A percentile compares a stretch with the other conserved stretches of the same genome.
These are phyloP conservation scores for Drosophila parabipectinata DNA, from an alignment of 1,140 invertebrate species.

Conservation along the genomic window DNA sequence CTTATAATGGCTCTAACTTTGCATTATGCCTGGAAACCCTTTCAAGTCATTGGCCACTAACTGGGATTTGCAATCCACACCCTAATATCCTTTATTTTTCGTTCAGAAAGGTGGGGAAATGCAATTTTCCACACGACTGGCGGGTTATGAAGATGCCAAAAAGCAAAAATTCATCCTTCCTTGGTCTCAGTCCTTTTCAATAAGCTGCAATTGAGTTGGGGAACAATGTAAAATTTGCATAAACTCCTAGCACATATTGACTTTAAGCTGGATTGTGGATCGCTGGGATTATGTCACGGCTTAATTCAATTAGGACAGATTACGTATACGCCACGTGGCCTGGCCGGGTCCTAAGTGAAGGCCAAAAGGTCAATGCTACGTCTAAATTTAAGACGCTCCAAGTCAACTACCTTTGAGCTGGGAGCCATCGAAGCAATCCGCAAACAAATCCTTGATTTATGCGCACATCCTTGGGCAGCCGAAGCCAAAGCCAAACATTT, in stretches of 20 bases:
- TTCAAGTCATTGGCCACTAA: conserved; percentile 64
- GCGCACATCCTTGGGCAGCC: conserved; percentile 74
- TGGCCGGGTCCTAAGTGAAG: conserved; percentile 22
- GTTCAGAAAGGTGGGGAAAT: conserved; percentile 52
- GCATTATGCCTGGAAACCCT: conserved; percentile 67
- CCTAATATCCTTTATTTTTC: conserved; percentile 12
- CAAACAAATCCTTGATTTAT: conserved; percentile 84
- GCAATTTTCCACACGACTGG: conserved; percentile 77
- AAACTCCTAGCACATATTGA: conserved; percentile 50
- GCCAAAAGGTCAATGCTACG: conserved; percentile 70
- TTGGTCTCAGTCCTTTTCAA: conserved; percentile 22
- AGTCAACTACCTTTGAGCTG: conserved; percentile 65
- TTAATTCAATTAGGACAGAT: conserved; percentile 80
- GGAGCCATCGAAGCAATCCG: conserved; percentile 57
- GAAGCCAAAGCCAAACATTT: conserved; percentile 77
- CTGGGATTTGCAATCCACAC: conserved; percentile 52
- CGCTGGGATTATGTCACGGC: conserved; percentile 65
- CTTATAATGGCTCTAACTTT: conserved; percentile 52
- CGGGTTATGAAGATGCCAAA: conserved; percentile 23
- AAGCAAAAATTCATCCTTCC: conserved; percentile 5
- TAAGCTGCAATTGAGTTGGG: conserved; percentile 54
- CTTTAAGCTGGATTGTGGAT: conserved; percentile 33
- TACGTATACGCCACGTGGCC: conserved; percentile 75
- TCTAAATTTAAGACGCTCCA: conserved; percentile 54
- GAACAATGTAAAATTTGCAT: conserved; percentile 52